Evolutionary conservation across 2,888 invertebrate genomes (phyloP), one percentile per base, ranked within the genome.

Genomic region (Rugalucina vietnamica): DNA sequence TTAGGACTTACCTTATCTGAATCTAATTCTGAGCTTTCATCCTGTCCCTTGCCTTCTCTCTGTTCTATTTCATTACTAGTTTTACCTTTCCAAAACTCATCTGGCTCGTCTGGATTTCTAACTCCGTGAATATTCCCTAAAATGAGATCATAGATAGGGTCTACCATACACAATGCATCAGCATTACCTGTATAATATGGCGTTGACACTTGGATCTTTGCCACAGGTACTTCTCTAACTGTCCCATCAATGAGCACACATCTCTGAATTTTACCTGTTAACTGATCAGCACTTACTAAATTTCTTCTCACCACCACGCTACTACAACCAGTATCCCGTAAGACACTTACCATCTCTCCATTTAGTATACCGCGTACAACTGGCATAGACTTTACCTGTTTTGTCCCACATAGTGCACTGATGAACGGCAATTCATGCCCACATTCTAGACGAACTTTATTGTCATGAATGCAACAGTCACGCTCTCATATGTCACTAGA

Each of bases 171-270:
- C 60, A 75, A 71, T 2, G 80, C 86, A 34, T 73, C 32, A 5
- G 79, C 49, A 14, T 73, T 60, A 18, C 86, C 82, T 29, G 49
- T 57, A n/a, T 32, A 80, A 74, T 71, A 88, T 27, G 86, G 82
- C 1, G 82, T 82, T 34, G 83, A 79, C 12, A 88, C 29, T 29
- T 24, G 32, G 3, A 87, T 74, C 18, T 34, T 29, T 34, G 81
- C 88, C 21, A 78, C 50, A 29, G 82, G 81, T 0, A 77, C 49
- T 60, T 50, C n/a, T 5, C 50, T 50, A 0, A 69, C 69, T 18
- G 86, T 73, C 1, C 88, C 73, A 76, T 88, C 83, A 37, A 82
- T 76, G 32, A 87, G n/a, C 27, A 79, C 43, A 76, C 82, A 87
- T 24, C 10, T 10, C 10, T 78, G 71, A 1, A 24, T 32, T 36